Evolutionary conservation across 2,888 invertebrate genomes (phyloP).

Genomic region (Tetragonula carbonaria): DNA sequence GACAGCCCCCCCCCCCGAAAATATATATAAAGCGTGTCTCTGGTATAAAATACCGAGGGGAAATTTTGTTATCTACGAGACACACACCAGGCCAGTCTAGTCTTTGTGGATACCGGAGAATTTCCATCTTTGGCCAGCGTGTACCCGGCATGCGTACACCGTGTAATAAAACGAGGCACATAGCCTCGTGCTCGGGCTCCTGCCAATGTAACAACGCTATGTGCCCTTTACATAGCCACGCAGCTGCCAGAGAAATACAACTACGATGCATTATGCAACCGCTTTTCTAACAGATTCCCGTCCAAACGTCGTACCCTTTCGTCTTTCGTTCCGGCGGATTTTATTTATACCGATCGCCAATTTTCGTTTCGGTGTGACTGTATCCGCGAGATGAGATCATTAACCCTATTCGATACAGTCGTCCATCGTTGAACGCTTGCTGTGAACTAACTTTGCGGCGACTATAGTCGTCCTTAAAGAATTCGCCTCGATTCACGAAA

Average conservation of each 20-base stretch:
- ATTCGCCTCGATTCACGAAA: no score
- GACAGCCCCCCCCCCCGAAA: no score
- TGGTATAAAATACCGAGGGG: slow-evolving; percentile 25
- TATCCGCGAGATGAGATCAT: not conserved
- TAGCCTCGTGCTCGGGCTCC: not conserved
- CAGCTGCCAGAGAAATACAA: slow-evolving; percentile 16
- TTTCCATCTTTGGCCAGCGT: slow-evolving; percentile 61
- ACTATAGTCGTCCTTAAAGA: no score
- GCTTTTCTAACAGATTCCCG: slow-evolving; percentile 20
- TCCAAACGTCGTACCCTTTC: not conserved
- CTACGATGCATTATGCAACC: slow-evolving; percentile 10
- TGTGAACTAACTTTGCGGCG: no score
- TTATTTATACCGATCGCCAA: not conserved
- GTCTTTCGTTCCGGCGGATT: not conserved
- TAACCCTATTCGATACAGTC: no score
- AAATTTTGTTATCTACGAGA: slow-evolving; percentile 34
- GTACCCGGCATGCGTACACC: slow-evolving; percentile 19
- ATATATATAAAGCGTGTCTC: not conserved
- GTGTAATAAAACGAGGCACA: slow-evolving; percentile 29
- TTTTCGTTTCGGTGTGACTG: not conserved
- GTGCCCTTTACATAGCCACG: slow-evolving; percentile 11
- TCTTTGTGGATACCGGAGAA: slow-evolving; percentile 60
- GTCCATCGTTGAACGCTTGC: no score
- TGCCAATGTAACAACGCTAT: not conserved
- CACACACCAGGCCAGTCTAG: not conserved